Evolutionary conservation across 2,797 vertebrate species (phyloP), one percentile per base, ranked within the genome.

Genomic region (Chaetophractus vellerosus): DNA sequence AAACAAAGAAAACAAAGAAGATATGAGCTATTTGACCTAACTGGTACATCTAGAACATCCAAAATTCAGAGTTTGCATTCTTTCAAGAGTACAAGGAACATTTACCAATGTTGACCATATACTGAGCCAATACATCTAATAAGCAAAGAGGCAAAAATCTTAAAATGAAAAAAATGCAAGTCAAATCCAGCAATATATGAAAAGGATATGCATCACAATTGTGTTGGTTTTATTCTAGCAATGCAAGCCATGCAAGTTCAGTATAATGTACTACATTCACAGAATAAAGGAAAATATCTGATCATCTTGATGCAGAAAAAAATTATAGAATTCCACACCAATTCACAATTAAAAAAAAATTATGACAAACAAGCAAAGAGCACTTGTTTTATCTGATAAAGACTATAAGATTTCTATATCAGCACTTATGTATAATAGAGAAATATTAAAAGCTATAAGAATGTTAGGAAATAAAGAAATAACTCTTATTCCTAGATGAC

Each of bases 341-440:
- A 87, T 69, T 81, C 31, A 75, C 64, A 64, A 55, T 45, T 45
- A 6, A 11, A 15, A 26, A 64, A 52, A 71, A 86, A 31, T 24
- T 19, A 23, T 63, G 50, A 57, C 31, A 75, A 8, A 69, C 19
- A 26, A 57, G 61, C 9, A 68, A 61, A 69, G 4, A 16, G 7
- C 31, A 75, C 26, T 82, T 80, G 5, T 31, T 84, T 86, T 86
- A 90, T 90, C 81, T 87, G 69, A 61, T 61, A 90, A 61, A 80
- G 21, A 50, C 18, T 26, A 69, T 87, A 55, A 38, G 69, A 63
- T 52, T 61, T 2, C 12, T 82, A 8, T 38, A 75, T 41, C 2
- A 90, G 50, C 81, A 80, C 45, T 28, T 41, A 71, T 14, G 81
- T 69, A 52, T 52, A 85, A 80, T 9, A 83, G 18, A 63, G 19